Percentiles rank a stretch among this genome's conserved stretches.
Evolutionary conservation across 2,797 vertebrate genomes (phyloP).

Genomic region (Sebastes dallii): DNA sequence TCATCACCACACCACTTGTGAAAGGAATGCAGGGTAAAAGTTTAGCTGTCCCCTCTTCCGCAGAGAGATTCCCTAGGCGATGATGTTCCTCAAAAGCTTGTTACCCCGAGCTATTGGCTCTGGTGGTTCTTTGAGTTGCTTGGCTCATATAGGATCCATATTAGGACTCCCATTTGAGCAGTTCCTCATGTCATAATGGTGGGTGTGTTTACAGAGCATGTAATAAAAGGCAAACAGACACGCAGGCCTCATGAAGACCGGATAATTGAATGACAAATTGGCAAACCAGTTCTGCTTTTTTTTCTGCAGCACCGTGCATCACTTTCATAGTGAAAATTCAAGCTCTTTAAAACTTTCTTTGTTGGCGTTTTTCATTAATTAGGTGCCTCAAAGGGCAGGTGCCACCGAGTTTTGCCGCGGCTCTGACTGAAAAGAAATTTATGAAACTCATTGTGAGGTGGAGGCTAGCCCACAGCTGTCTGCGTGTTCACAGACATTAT

Average conservation of each 20-base stretch:
- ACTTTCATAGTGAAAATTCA: slow-evolving; percentile 22
- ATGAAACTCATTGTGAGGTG: slow-evolving; percentile 65
- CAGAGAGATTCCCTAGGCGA: slow-evolving; percentile 17
- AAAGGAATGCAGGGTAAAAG: slow-evolving; percentile 49
- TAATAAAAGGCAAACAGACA: slow-evolving; percentile 30
- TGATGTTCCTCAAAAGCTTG: slow-evolving; percentile 39
- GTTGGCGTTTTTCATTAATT: slow-evolving; percentile 56
- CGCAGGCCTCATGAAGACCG: neutral
- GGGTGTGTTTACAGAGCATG: slow-evolving; percentile 33
- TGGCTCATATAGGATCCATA: slow-evolving; percentile 36
- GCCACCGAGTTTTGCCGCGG: slow-evolving; percentile 52
- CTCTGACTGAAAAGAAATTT: slow-evolving; percentile 58
- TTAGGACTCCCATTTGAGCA: slow-evolving; percentile 34
- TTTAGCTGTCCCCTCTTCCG: neutral
- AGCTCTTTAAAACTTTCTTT: slow-evolving; percentile 38
- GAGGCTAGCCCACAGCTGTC: slow-evolving; percentile 72
- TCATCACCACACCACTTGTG: slow-evolving; percentile 29
- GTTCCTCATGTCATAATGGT: slow-evolving; percentile 25
- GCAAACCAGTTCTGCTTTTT: slow-evolving; percentile 39
- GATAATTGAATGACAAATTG: slow-evolving; percentile 27
- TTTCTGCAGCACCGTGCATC: neutral
- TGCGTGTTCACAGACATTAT: slow-evolving; percentile 70
- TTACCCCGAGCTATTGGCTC: slow-evolving; percentile 9
- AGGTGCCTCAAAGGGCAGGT: slow-evolving; percentile 57
- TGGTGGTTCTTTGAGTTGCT: slow-evolving; percentile 14